Evolutionary conservation across 2,888 invertebrate genomes (phyloP), one percentile per base, ranked within the genome.

Genomic region (Axea sp.): DNA sequence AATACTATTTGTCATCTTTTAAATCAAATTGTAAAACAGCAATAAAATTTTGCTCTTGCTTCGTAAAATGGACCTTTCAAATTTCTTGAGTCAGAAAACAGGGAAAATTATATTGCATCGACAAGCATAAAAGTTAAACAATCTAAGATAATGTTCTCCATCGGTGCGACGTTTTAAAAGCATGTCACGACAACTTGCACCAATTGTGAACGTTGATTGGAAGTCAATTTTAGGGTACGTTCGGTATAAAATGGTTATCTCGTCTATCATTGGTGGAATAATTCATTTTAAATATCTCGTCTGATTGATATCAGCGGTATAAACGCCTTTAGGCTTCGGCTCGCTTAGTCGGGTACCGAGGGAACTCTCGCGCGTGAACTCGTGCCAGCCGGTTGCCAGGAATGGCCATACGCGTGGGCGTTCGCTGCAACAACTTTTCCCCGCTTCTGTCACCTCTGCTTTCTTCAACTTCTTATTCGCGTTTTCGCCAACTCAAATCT

Each of bases 291-390:
- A 76, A 73, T 76, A 78, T 76, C 71, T 75, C 65, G 73, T 71
- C 59, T 33, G 76, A 76, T 77, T 75, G 64, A 69, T 77, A 77
- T 79, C 77, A 72, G 75, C 75, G 76, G 75, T 60, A 7, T 8
- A 7, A 31, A 43, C 30, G 30, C 19, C 47, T 26, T 12, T 39
- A 31, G 39, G 24, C 31, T 30, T 31, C 26, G 33, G 31, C 41
- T 55, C 37, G 15, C 15, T 31, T 28, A 24, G 14, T 7, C 39
- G 11, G 11, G 28, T 4, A 19, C 43, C 24, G 24, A 26, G 17
- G 15, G 26, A 57, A 47, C 65, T 64, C 53, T 22, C 30, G 47
- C 37, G 55, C 57, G 47, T 22, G 69, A 53, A 60, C 69, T 45
- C 62, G 62, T 57, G 39, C 53, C 53, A 59, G 59, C 24, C 47